These are phyloP conservation scores for Cuniculus paca DNA, from an alignment of 2,797 vertebrate genomes.

Conservation along the genomic window DNA sequence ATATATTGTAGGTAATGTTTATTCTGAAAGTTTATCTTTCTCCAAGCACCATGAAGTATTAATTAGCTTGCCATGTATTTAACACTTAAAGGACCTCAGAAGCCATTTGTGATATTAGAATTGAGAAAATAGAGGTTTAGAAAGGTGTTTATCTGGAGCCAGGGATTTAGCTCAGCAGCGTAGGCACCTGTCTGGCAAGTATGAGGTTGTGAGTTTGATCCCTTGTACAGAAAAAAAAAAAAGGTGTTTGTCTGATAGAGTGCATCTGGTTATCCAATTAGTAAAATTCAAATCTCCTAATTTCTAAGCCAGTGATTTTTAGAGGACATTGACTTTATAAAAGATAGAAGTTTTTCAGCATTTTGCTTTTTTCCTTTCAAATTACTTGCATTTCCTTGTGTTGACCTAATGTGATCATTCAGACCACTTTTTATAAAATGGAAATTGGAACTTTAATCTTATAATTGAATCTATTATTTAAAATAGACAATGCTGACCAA, in stretches of 20 bases:
- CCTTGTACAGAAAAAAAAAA: no score
- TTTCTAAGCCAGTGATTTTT: not conserved
- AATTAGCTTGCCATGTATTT: not conserved
- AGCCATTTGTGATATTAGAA: constrained; percentile 3
- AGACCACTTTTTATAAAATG: constrained; percentile 10
- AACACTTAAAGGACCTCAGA: not conserved
- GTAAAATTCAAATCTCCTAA: constrained; percentile 18
- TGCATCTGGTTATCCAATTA: constrained; percentile 1
- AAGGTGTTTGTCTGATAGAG: constrained; percentile 22
- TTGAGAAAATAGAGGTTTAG: constrained; percentile 37
- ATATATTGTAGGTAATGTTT: not conserved
- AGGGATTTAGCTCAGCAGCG: no score
- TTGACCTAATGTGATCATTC: not conserved
- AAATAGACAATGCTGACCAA: constrained; percentile 35
- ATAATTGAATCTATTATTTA: constrained; percentile 37
- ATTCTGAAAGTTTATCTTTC: constrained; percentile 48
- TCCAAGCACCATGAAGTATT: not conserved
- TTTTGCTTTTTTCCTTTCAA: constrained; percentile 16
- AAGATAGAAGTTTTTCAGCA: not conserved
- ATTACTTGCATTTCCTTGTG: constrained; percentile 31
- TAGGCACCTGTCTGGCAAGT: no score
- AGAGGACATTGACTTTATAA: constrained; percentile 21
- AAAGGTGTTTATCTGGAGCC: constrained; percentile 18
- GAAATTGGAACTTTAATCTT: not conserved
- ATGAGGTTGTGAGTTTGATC: no score